A percentile compares a stretch with the other conserved stretches of the same genome.
Conservation (phyloP, 2,888 invertebrate species). For the Drosophila anomalipes region DNA sequence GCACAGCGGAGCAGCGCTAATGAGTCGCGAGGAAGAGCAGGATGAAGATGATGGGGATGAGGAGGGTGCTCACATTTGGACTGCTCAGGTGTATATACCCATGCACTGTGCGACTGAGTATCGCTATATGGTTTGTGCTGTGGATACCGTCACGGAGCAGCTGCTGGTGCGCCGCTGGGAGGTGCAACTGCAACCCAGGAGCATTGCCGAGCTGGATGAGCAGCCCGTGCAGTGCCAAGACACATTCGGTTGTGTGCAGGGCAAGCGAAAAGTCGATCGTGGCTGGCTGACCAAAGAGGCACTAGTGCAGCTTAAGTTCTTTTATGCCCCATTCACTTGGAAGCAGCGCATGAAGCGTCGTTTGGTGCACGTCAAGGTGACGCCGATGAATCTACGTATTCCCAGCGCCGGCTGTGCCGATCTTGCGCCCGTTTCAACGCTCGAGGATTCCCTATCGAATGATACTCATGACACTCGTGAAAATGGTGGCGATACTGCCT, state of each 20-base stretch:
- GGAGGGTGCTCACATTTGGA: constrained; percentile 87
- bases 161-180: constrained; percentile 92
- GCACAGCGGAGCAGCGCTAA: constrained; percentile 87
- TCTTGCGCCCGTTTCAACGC: constrained; percentile 66
- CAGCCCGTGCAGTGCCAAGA: constrained; percentile 84
- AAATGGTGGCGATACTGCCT: constrained; percentile 85
- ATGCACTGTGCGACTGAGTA: constrained; percentile 89
- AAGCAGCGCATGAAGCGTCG: constrained; percentile 90
- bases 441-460: constrained; percentile 89
- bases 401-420: constrained; percentile 80
- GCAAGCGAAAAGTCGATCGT: constrained; percentile 88
- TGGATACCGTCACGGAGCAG: constrained; percentile 87
- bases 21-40: constrained; percentile 78
- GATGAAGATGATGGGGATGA: constrained; percentile 85
- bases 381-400: constrained; percentile 89
- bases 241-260: constrained; percentile 88
- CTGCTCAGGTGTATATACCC: constrained; percentile 88
- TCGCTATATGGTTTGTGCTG: constrained; percentile 91
- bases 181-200: constrained; percentile 89
- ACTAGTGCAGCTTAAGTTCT: constrained; percentile 93
- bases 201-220: constrained; percentile 86
- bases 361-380: constrained; percentile 90
- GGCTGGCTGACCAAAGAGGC: constrained; percentile 95
- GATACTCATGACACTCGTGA: constrained; percentile 87
- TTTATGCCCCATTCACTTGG: constrained; percentile 91